These are phyloP conservation scores for Corythaixoides concolor DNA, from an alignment of 2,113 vertebrate genomes.

Conservation along the genomic window DNA sequence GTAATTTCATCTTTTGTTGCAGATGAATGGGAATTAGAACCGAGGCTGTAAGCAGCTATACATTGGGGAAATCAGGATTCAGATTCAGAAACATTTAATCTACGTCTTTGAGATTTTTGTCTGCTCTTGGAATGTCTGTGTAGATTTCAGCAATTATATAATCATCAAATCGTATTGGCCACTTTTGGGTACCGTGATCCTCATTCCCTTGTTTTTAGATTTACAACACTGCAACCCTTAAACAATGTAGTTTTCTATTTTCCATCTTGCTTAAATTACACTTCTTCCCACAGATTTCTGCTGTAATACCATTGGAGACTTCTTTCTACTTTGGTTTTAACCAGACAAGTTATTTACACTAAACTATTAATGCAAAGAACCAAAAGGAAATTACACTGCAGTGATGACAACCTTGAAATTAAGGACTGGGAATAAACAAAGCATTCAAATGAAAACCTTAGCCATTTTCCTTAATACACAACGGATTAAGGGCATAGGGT, in stretches of 20 bases:
- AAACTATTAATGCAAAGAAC: background rate
- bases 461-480: background rate
- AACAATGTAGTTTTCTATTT: background rate
- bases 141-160: background rate
- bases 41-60: background rate
- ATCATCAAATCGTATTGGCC: background rate
- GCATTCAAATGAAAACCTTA: background rate
- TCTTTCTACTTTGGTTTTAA: slow-evolving; percentile 1
- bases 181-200: background rate
- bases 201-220: background rate
- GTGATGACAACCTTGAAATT: slow-evolving; percentile 29
- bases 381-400: background rate
- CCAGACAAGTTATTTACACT: background rate
- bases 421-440: slow-evolving; percentile 21
- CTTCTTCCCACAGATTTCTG: background rate
- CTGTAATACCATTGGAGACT: background rate
- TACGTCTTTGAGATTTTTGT: background rate
- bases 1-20: slow-evolving; percentile 41
- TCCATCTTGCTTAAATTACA: background rate
- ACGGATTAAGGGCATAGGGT: slow-evolving; percentile 5
- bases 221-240: background rate
- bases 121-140: background rate
- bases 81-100: background rate
- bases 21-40: slow-evolving; percentile 2
- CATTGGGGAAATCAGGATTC: background rate